These are phyloP conservation scores for Tachina grossa DNA, from an alignment of 2,888 invertebrate genomes.

Conservation along the genomic window DNA sequence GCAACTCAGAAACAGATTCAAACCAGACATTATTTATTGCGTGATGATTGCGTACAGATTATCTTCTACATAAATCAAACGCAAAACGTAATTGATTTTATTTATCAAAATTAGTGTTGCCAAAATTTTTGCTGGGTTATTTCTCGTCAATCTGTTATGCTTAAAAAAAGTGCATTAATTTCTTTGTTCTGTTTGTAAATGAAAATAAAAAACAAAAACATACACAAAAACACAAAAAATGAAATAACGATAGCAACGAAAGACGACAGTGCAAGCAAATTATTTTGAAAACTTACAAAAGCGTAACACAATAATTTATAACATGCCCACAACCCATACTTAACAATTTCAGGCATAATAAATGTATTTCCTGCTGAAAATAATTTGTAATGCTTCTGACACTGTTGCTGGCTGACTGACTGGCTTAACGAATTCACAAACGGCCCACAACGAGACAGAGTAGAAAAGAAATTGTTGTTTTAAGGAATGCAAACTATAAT, in stretches of 20 bases:
- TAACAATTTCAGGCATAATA: conserved; percentile 62
- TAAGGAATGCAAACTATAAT: conserved; percentile 56
- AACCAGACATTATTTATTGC: too few relatives aligned
- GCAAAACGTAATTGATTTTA: too few relatives aligned
- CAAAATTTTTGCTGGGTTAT: conserved; percentile 24
- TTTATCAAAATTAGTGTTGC: too few relatives aligned
- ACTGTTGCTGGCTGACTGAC: conserved; percentile 11
- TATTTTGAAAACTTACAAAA: conserved; percentile 59
- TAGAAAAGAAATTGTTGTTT: conserved; percentile 33
- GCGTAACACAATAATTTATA: conserved; percentile 68
- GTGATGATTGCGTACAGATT: too few relatives aligned
- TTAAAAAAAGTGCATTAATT: conserved; percentile 40
- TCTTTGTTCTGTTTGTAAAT: conserved; percentile 42
- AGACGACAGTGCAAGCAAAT: conserved; percentile 16
- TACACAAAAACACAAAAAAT: background rate
- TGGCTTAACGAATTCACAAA: conserved; percentile 33
- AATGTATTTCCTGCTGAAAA: conserved; percentile 60
- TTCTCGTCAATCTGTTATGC: background rate
- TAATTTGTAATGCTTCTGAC: conserved; percentile 26
- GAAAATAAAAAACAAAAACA: background rate
- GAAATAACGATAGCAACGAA: background rate
- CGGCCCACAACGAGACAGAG: background rate
- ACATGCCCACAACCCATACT: conserved; percentile 60
- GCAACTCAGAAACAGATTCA: too few relatives aligned
- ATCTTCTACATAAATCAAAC: background rate